These are phyloP conservation scores for Melanargia galathea DNA, from an alignment of 2,888 invertebrate genomes.

Conservation along the genomic window DNA sequence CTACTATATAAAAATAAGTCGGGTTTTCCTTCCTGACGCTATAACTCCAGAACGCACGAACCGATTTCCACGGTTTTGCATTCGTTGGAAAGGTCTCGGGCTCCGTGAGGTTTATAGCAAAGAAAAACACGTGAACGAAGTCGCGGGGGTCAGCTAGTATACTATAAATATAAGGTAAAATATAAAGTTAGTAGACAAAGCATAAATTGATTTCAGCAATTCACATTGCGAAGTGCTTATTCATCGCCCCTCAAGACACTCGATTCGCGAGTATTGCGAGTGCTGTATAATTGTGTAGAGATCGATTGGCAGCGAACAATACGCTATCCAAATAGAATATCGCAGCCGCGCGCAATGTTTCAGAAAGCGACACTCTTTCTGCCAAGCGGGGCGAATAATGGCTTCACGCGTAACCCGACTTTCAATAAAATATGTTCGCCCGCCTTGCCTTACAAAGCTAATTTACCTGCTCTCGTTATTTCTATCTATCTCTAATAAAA, in stretches of 20 bases:
- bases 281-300: slow-evolving; percentile 75
- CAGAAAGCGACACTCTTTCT: slow-evolving; percentile 77
- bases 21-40: too few relatives aligned
- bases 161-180: too few relatives aligned
- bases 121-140: too few relatives aligned
- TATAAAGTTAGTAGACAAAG: too few relatives aligned
- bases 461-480: slow-evolving; percentile 53
- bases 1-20: too few relatives aligned
- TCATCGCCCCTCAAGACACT: slow-evolving; percentile 76
- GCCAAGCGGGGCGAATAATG: slow-evolving; percentile 70
- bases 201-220: slow-evolving; percentile 45
- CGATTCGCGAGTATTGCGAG: slow-evolving; percentile 70
- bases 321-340: slow-evolving; percentile 79
- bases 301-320: slow-evolving; percentile 79
- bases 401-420: slow-evolving; percentile 72
- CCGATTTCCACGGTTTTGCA: too few relatives aligned
- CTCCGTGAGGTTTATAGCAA: too few relatives aligned
- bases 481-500: background rate
- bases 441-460: slow-evolving; percentile 56
- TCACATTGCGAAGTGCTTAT: slow-evolving; percentile 72
- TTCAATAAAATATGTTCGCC: slow-evolving; percentile 71
- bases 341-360: slow-evolving; percentile 71
- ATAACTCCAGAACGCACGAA: too few relatives aligned
- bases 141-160: too few relatives aligned
- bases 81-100: too few relatives aligned